Evolutionary conservation across 1,140 invertebrate genomes (phyloP), one percentile per base, ranked within the genome.

Genomic region (Drosophila pseudoananassae): DNA sequence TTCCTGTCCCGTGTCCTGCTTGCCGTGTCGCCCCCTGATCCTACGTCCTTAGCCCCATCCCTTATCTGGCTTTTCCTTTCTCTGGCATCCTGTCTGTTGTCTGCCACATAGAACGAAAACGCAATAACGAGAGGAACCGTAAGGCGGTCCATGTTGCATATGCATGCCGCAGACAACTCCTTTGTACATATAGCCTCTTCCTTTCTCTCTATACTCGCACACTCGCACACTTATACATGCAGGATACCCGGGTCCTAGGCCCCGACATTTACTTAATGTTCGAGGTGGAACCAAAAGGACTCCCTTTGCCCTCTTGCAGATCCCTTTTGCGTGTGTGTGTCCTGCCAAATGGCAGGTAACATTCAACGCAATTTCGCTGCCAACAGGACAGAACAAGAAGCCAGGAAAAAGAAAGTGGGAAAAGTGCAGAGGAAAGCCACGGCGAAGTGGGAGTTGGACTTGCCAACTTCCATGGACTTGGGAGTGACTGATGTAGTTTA

Each of bases 341-440:
- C 63, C 81, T 73, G 82, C 82, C 81, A 84, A 85, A 85, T 85
- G 81, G 81, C 78, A 87, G 81, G 82, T 85, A 87, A 81, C 81
- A 85, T 87, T 85, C 81, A 81, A 87, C 82, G 81, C 82, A 85
- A 85, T 87, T 85, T 87, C 78, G 70, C 81, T 66, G 72, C 58
- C 76, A 83, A 78, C 78, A 75, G 64, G 77, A 46, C 63, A 74
- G 50, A 58, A 49, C 65, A 71, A 70, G 53, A 82, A 78, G 45
- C 55, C 46, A 50, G 50, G 17, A 20, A 20, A n/a, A 46, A 46
- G 43, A 46, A 46, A 46, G 17, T 20, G 17, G 17, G 43, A 20
- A 46, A 17, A 20, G 7, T 46, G 43, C 17, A 46, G 64, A 73
- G 56, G 57, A 54, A 36, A 73, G 49, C 45, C 14, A 6, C 47